These are phyloP conservation scores for Xylophagus ater DNA, from an alignment of 2,888 invertebrate genomes.

Conservation along the genomic window DNA sequence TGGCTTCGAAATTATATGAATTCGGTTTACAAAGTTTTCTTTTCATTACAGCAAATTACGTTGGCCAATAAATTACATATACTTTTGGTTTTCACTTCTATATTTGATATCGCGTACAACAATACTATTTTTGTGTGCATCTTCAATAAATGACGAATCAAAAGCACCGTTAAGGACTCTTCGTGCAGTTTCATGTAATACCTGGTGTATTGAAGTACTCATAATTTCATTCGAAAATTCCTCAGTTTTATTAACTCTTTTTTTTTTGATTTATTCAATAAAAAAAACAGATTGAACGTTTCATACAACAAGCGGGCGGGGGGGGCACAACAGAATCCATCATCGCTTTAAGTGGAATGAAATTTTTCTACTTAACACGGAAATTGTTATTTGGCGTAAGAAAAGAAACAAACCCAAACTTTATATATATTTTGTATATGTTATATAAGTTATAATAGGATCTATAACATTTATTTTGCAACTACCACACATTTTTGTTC, in stretches of 20 bases:
- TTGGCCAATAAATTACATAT: slow-evolving; percentile 40
- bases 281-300: slow-evolving; percentile 43
- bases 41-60: slow-evolving; percentile 31
- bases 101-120: slow-evolving; percentile 44
- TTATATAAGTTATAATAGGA: no score
- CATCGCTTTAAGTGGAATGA: slow-evolving; percentile 49
- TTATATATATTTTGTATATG: no score
- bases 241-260: not conserved
- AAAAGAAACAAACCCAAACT: no score
- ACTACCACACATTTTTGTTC: no score
- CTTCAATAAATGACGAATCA: slow-evolving; percentile 47
- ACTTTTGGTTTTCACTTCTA: slow-evolving; percentile 46
- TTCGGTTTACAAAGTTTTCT: no score
- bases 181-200: slow-evolving; percentile 31
- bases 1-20: no score
- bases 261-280: not conserved
- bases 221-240: not conserved
- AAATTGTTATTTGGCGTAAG: slow-evolving; percentile 47
- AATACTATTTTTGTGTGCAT: slow-evolving; percentile 45
- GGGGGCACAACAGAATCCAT: slow-evolving; percentile 42
- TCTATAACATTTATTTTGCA: no score
- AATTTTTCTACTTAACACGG: slow-evolving; percentile 48
- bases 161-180: slow-evolving; percentile 41
- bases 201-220: slow-evolving; percentile 32
- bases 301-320: slow-evolving; percentile 49